Base-by-base conservation (phyloP, 2,888 invertebrate genomes). In the Drosophila monieri region DNA sequence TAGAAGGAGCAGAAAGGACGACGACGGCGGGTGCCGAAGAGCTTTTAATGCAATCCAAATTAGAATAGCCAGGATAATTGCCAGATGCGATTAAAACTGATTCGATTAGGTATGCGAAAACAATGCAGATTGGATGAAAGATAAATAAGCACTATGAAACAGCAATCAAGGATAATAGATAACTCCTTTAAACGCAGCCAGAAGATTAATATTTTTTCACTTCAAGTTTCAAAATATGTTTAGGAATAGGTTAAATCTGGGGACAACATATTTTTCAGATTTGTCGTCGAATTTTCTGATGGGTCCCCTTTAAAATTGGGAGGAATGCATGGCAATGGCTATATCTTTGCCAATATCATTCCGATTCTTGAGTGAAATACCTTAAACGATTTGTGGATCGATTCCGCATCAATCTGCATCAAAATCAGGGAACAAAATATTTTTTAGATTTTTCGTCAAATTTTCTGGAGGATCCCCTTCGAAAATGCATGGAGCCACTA, bases 51-150 rank as follows among this genome's bases (percentile, higher is more conserved):
- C 46, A 54, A 58, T 54, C 25, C 44, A 46, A 66, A 71, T 67
- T 65, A 58, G 74, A 73, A 37, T 73, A 35, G 41, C 57, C 48
- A 51, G 57, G 37, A 65, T 71, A 73, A 71, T 71, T 73, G 66
- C 15, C 66, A 72, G 39, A 72, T 69, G 54, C 53, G 53, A 54
- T 68, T 54, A 44, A 49, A 18, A 39, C 46, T 9, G 32, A 72
- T 68, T 49, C 44, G 73, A 68, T 68, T 68, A 49, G 23, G 27
- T 30, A 49, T 49, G 53, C 73, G 32, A 41, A 69, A 41, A 52
- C 32, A 27, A 49, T 39, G 21, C 35, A 44, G 9, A 32, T 47
- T 6, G 32, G 21, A 27, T 18, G 67, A 35, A 44, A 23, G 18
- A 32, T 47, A 47, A 39, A 46, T 23, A 64, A 39, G 23, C 48